Evolutionary conservation across 2,888 invertebrate genomes (phyloP), one percentile per base, ranked within the genome.

Genomic region (Piscicola geometra): DNA sequence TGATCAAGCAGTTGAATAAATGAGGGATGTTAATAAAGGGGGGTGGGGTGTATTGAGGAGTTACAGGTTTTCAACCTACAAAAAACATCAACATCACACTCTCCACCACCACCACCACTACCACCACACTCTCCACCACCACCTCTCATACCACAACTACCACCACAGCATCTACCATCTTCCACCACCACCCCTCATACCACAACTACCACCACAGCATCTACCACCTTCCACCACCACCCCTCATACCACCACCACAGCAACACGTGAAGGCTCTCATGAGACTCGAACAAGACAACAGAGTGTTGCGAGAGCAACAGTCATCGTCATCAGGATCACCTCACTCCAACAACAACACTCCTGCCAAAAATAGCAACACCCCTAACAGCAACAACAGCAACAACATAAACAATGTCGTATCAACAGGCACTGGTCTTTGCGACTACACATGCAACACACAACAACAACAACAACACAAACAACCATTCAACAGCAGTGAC

Each of bases 401-500:
- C 69, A 69, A 50, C 47, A 64, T 35, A 1, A 52, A 12, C 64
- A 33, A 50, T n/a, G 32, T 32, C 3, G 32, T 25, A 2, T 71
- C 71, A 15, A 71, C 52, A 5, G 66, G 71, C 21, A 64, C 50
- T 28, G 52, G 71, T 1, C 64, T 33, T 9, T 64, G 67, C 5
- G 52, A 56, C 18, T 70, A n/a, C 32, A 56, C 35, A n/a, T n/a
- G 35, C 15, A 68, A 71, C 33, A n/a, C n/a, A n/a, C n/a, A n/a
- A n/a, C n/a, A n/a, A n/a, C n/a, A n/a, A n/a, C n/a, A n/a, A n/a
- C n/a, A n/a, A n/a, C n/a, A n/a, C n/a, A 71, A 70, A 30, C 30
- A 56, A 15, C n/a, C 71, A 18, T 56, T 64, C 15, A 41, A 25
- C 12, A 81, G 82, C 71, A 76, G 79, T 71, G 82, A 82, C 72